phyloP scores from a whole-genome alignment of 2,888 invertebrate genomes.

The Autographa pulchrina region DNA sequence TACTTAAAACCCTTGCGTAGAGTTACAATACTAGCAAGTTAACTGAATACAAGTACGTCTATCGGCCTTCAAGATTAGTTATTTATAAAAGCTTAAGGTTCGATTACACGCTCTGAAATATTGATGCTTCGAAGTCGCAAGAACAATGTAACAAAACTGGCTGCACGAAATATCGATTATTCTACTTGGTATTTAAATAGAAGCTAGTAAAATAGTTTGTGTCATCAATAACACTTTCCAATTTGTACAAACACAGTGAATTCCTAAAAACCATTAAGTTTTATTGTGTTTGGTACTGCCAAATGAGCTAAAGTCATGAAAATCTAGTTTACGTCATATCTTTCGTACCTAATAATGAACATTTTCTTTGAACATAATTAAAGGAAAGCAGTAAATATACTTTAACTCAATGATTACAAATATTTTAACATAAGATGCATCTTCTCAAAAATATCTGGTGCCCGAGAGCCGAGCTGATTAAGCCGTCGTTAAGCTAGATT shows the following conservation, averaged over 20 bases:
- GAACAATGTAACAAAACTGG: neutral
- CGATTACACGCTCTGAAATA: constrained; percentile 2
- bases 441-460: no score
- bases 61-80: neutral
- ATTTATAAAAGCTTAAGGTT: neutral
- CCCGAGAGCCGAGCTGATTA: no score
- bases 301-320: neutral
- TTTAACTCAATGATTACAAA: no score
- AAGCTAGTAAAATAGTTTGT: neutral
- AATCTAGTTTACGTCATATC: neutral
- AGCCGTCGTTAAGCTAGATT: no score
- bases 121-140: neutral
- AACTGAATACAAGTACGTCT: neutral
- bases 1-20: neutral
- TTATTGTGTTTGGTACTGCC: neutral
- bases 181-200: neutral
- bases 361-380: neutral
- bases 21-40: neutral
- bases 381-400: no score
- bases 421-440: no score
- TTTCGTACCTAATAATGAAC: neutral
- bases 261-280: neutral
- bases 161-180: neutral
- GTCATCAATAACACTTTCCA: neutral
- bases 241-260: neutral